Evolutionary conservation across 2,888 invertebrate genomes (phyloP).

Genomic region (Lycophotia porphyrea): DNA sequence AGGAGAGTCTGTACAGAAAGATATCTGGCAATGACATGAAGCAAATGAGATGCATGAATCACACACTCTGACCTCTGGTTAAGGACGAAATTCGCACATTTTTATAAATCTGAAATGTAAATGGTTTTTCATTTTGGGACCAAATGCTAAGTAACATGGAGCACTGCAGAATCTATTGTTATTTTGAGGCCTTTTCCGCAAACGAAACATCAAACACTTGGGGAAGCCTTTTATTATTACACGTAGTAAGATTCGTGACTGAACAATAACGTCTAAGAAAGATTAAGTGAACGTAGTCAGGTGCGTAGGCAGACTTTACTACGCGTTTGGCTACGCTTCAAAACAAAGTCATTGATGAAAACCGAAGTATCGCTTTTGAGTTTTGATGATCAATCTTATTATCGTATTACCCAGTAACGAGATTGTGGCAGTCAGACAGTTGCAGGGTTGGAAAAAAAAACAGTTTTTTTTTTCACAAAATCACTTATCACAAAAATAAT

Average conservation of each 20-base stretch:
- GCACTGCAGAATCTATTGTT: neutral
- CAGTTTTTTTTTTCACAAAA: too few species aligned
- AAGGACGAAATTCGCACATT: constrained; percentile 34
- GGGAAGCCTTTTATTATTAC: neutral
- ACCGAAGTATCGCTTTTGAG: neutral
- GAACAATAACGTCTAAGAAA: neutral
- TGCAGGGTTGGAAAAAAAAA: too few species aligned
- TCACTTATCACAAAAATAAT: too few species aligned
- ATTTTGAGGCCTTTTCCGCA: neutral
- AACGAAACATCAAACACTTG: neutral
- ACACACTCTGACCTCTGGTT: constrained; percentile 30
- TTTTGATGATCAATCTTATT: neutral
- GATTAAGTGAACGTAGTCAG: constrained; percentile 10
- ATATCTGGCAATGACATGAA: constrained; percentile 41
- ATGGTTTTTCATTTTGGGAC: neutral
- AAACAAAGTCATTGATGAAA: constrained; percentile 23
- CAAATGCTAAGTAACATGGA: neutral
- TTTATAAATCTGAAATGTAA: neutral
- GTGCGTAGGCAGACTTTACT: constrained; percentile 13
- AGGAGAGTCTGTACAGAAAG: constrained; percentile 19
- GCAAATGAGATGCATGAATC: constrained; percentile 46
- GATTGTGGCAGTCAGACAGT: neutral
- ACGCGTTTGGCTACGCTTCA: constrained; percentile 1
- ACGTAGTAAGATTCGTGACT: neutral
- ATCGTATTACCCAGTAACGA: neutral